Evolutionary conservation across 2,797 vertebrate species (phyloP), one percentile per base, ranked within the genome.

Genomic region (Cheirogaleus major): DNA sequence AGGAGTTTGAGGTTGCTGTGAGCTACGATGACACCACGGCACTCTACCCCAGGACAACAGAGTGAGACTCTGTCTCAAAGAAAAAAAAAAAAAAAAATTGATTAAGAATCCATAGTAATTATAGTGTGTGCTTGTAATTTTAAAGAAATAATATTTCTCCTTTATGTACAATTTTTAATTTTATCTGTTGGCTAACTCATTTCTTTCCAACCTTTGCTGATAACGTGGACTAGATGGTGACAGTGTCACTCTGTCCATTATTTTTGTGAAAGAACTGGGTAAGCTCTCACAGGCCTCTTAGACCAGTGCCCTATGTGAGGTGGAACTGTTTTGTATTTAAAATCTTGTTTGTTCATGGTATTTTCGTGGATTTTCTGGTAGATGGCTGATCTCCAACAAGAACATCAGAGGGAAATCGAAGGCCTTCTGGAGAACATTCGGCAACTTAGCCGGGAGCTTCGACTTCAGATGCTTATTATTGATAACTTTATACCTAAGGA

Each of bases 401-500:
- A 99, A 95, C 99, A 99, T 97, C 99, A 99, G 99, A 98, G 99
- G 88, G 99, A 99, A 98, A 99, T 99, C 0, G 99, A 99, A 96
- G 99, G 99, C 0, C 98, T 99, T 0, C 97, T 99, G 80, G 99
- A 99, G 98, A 99, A 99, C 92, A 99, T 99, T 63, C 99, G 99
- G 61, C 99, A 99, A 98, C 99, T 99, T 96, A 99, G 99, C 98
- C 99, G 99, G 76, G 99, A 99, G 55, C 99, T 99, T 41, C 99
- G 99, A 2, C 99, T 99, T 48, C 99, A 99, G 98, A 99, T 99
- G 99, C 99, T 99, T 45, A 99, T 99, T 97, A 99, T 99, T 93
- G 99, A 99, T 98, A 99, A 99, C 97, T 99, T 99, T 97, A 99
- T 99, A 98, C 99, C 99, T 96, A 99, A 99, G 97, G 99, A 99